These are phyloP conservation scores for Zonitis immaculata DNA, from an alignment of 2,888 invertebrate species.

Conservation along the genomic window DNA sequence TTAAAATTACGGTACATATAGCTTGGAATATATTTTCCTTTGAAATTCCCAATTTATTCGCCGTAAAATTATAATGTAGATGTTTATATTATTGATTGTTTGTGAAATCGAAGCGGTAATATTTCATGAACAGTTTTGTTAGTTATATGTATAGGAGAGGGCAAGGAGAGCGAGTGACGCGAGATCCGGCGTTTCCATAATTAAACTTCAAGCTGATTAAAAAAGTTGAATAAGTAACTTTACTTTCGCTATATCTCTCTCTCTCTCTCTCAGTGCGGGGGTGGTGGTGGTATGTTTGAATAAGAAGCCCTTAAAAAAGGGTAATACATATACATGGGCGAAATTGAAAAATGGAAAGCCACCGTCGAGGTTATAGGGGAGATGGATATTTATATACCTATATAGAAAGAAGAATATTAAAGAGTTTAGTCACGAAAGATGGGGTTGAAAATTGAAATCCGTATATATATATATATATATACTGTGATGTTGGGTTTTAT, in stretches of 20 bases:
- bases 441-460: constrained; percentile 33
- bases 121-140: constrained; percentile 5
- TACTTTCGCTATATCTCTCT: constrained; percentile 30
- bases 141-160: constrained; percentile 9
- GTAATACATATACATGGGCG: too few species aligned
- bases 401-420: constrained; percentile 35
- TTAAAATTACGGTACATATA: too few species aligned
- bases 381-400: too few species aligned
- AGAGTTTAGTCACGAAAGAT: constrained; percentile 34
- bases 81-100: neutral
- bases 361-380: too few species aligned
- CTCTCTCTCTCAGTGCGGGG: too few species aligned
- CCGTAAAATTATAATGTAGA: too few species aligned
- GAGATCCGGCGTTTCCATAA: constrained; percentile 36
- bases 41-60: too few species aligned
- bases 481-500: too few species aligned
- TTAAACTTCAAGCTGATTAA: constrained; percentile 41
- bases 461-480: too few species aligned
- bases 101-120: constrained; percentile 1
- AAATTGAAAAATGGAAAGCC: constrained; percentile 38
- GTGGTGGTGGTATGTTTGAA: constrained; percentile 34
- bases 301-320: constrained; percentile 38
- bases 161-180: constrained; percentile 16
- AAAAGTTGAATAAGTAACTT: constrained; percentile 42
- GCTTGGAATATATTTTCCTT: too few species aligned